Base-by-base conservation (phyloP, 2,797 vertebrate genomes). In the Prionace glauca region DNA sequence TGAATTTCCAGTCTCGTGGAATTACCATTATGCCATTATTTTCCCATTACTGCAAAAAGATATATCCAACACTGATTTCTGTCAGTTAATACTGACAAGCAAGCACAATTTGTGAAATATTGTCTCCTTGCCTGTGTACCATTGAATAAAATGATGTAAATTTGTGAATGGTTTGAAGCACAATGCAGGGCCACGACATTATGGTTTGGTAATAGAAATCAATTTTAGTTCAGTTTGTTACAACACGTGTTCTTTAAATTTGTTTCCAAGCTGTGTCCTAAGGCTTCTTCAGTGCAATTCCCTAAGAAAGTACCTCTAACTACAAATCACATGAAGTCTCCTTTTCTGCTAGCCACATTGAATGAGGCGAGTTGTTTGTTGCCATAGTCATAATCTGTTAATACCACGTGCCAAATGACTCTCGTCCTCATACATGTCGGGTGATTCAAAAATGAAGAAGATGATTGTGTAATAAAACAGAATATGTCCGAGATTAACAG, bases 191-290 rank as follows among this genome's bases (percentile, higher is more conserved):
- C 0, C 36, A 84, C 18, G 12, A 84, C 41, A 84, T 45, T 84
- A 2, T 84, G 81, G 81, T 45, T 7, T 2, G 24, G 81, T 20
- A 84, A 84, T 5, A 24, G 81, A 84, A 45, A 29, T 24, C 29
- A 91, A 91, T 91, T 91, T 62, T n/a, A 91, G 60, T 8, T 91
- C 56, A 32, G 88, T 91, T 62, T 91, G 88, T n/a, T 60, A 18
- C 32, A 29, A 91, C 18, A 18, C 3, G 62, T 5, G 32, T 32
- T 5, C 56, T 62, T 90, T 62, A 3, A 62, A n/a, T 0, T 10
- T n/a, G 29, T 65, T n/a, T 60, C 88, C 88, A 62, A 65, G 20
- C 88, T 29, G 60, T 62, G 24, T 56, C 22, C 26, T 22, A 18
- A 16, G 62, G 60, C 12, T 60, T 91, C 88, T 32, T 65, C 18